Conservation (phyloP, 1,140 invertebrate species). For the Drosophila prosaltans region DNA sequence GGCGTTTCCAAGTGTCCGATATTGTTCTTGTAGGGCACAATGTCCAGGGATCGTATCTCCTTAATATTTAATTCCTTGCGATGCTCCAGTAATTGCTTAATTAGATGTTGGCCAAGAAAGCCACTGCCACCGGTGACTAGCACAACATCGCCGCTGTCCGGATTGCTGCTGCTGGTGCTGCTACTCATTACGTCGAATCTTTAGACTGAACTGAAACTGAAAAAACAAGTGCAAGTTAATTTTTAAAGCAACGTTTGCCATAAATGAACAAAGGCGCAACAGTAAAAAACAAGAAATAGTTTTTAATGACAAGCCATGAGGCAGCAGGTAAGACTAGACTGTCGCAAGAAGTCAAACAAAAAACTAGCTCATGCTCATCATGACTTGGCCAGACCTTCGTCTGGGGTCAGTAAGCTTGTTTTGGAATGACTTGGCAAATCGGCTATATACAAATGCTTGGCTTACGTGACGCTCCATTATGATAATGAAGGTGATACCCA, state of each 20-base stretch:
- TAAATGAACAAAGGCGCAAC: conserved; percentile 14
- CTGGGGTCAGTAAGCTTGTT: conserved; percentile 58
- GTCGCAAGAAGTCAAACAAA: conserved; percentile 35
- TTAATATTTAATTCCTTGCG: conserved; percentile 80
- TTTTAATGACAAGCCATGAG: conserved; percentile 39
- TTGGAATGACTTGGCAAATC: conserved; percentile 56
- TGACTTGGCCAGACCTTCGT: conserved; percentile 53
- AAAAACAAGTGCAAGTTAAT: conserved; percentile 45
- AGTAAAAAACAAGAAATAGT: conserved; percentile 31
- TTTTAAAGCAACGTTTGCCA: conserved; percentile 7
- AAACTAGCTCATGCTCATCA: conserved; percentile 54
- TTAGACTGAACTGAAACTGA: conserved; percentile 30
- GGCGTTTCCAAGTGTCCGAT: conserved; percentile 82
- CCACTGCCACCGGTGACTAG: conserved; percentile 85
- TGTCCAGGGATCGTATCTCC: conserved; percentile 87
- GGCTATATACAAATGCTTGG: conserved; percentile 10
- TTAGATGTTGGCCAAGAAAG: conserved; percentile 87
- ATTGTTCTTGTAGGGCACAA: conserved; percentile 85
- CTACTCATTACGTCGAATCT: conserved; percentile 48
- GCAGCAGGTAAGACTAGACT: conserved; percentile 5
- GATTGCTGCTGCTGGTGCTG: conserved; percentile 26
- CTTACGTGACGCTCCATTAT: conserved; percentile 53
- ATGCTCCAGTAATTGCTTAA: conserved; percentile 85
- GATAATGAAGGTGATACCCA: conserved; percentile 41
- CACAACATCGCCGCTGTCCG: conserved; percentile 59